Evolutionary conservation across 2,888 invertebrate species (phyloP).

Genomic region (Dorcus hopei): DNA sequence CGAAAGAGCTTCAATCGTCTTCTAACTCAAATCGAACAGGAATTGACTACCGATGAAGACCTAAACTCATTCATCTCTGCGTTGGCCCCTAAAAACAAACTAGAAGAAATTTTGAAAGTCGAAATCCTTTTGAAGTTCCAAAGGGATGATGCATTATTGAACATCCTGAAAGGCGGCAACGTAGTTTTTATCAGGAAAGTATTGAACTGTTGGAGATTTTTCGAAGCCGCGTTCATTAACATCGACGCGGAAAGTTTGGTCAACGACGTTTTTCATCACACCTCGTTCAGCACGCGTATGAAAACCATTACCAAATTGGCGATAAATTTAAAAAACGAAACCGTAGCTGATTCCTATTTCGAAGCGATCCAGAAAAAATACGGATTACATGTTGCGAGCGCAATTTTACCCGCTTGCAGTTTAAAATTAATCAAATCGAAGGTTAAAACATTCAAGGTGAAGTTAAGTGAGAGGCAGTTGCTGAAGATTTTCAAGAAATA

Average conservation of each 20-base stretch:
- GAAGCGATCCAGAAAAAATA: constrained; percentile 14
- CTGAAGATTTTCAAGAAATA: constrained; percentile 16
- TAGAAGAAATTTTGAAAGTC: constrained; percentile 19
- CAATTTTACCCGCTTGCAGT: constrained; percentile 16
- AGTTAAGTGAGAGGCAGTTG: constrained; percentile 11
- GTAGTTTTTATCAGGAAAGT: constrained; percentile 13
- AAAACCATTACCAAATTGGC: constrained; percentile 14
- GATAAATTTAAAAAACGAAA: constrained; percentile 11
- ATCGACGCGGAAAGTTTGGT: constrained; percentile 4
- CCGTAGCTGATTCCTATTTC: constrained; percentile 14
- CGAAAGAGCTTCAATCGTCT: constrained; percentile 13
- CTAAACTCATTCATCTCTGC: constrained; percentile 10
- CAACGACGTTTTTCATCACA: constrained; percentile 15
- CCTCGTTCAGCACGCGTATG: constrained; percentile 15
- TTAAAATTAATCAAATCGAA: constrained; percentile 10
- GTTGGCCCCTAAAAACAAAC: constrained; percentile 5
- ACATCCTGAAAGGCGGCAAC: constrained; percentile 14
- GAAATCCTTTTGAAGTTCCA: constrained; percentile 16
- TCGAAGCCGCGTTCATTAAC: constrained; percentile 8
- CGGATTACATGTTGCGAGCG: constrained; percentile 15
- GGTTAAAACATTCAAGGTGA: constrained; percentile 9
- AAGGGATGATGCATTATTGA: constrained; percentile 9
- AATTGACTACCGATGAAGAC: background rate
- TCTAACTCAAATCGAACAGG: background rate
- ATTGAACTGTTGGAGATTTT: constrained; percentile 9